Base-by-base conservation (phyloP, 1,140 invertebrate genomes). In the Neodiprion lecontei region DNA sequence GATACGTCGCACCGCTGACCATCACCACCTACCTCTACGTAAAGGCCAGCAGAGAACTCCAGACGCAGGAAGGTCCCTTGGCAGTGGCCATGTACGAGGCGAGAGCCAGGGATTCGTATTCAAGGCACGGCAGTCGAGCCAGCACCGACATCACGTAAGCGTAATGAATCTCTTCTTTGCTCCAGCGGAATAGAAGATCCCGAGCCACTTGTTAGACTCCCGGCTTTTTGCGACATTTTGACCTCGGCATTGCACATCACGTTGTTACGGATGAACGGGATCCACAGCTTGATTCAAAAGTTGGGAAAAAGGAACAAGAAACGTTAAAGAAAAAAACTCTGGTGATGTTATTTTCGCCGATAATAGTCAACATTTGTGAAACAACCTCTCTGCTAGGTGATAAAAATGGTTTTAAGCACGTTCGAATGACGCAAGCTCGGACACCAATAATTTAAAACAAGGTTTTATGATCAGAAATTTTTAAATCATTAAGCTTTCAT, bases 1-100 rank as follows among this genome's bases (percentile, higher is more conserved):
- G 93, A 84, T 94, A 94, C 80, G 91, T 92, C 69, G 88, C 90
- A 49, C 93, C 93, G 5, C 81, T 93, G 53, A 88, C 91, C 7
- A 84, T 92, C 49, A 90, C 92, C 21, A 89, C 90, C 1, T 93
- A 92, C 79, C 81, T 93, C 23, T 92, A 91, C 76, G 89, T 93
- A 14, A 89, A 90, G 78, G 87, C 92, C 47, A 91, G 92, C 0
- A 89, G 91, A 61, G 92, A 93, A 80, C 83, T 94, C 28, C 89
- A 92, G 70, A 86, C 86, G 2, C 89, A 88, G 40, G 89, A 89
- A 79, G 91, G 85, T 69, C 88, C 87, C 69, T 76, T 90, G 72
- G 85, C 89, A 73, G 85, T 92, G 61, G 90, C 89, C 78, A 86
- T 90, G 83, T 90, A 88, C 77, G 89, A 90, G 76, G 82, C 88